Conservation (phyloP, 1,140 invertebrate genomes). For the Polyergus mexicanus region DNA sequence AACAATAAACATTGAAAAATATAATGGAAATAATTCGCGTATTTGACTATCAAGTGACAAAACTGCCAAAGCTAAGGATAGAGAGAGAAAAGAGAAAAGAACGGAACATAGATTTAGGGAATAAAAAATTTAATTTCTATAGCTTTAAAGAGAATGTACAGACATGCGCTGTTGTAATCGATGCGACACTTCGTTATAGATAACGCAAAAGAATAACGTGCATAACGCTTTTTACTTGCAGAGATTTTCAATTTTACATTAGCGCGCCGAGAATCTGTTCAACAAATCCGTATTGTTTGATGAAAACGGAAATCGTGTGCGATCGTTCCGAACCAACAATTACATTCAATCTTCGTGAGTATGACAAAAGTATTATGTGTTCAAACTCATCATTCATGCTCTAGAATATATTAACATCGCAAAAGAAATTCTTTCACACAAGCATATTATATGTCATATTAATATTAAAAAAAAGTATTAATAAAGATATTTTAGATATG, state of each 20-base stretch:
- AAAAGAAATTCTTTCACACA: constrained; percentile 5
- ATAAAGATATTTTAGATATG: background rate
- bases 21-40: background rate
- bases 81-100: constrained; percentile 10
- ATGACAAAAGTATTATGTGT: constrained; percentile 40
- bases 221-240: constrained; percentile 70
- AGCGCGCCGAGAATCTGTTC: constrained; percentile 88
- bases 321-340: constrained; percentile 92
- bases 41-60: background rate
- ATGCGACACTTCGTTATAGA: background rate
- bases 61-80: constrained; percentile 23
- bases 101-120: background rate
- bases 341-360: constrained; percentile 88
- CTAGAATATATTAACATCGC: background rate
- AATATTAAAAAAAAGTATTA: background rate
- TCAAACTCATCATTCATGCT: constrained; percentile 33
- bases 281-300: constrained; percentile 91
- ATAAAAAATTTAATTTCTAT: constrained; percentile 20
- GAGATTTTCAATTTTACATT: constrained; percentile 91
- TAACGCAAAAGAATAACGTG: constrained; percentile 18
- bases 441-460: background rate
- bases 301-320: constrained; percentile 93
- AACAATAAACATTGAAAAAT: constrained; percentile 34
- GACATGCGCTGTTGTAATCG: background rate
- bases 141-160: background rate